Percentiles rank a stretch among this genome's conserved stretches.
Evolutionary conservation across 2,113 vertebrate species (phyloP).

Genomic region (Lates calcarifer): DNA sequence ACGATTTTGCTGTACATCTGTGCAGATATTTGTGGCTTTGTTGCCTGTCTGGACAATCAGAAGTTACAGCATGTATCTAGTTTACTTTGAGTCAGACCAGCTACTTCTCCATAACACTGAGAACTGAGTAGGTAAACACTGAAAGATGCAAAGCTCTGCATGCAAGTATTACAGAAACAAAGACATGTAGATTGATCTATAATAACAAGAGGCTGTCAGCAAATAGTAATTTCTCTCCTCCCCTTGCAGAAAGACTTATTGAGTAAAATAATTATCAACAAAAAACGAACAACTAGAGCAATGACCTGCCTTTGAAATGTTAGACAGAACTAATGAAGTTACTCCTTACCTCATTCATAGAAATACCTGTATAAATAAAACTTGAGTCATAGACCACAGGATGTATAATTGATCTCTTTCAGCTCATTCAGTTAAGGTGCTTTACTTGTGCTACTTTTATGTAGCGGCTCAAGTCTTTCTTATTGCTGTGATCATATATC

Average conservation of each 20-base stretch:
- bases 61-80: background rate
- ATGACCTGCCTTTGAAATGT: no score
- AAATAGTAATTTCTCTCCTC: no score
- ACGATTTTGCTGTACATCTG: background rate
- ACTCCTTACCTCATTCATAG: background rate
- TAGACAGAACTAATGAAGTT: no score
- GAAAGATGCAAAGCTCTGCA: background rate
- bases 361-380: no score
- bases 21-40: background rate
- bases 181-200: background rate
- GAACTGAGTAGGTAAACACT: background rate
- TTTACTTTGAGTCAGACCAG: background rate
- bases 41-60: background rate
- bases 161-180: background rate
- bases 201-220: background rate
- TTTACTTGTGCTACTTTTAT: background rate
- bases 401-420: no score
- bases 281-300: no score
- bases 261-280: no score
- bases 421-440: no score
- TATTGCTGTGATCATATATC: background rate
- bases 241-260: no score
- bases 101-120: background rate
- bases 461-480: background rate
- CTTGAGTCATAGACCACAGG: no score